Conservation (phyloP, 2,113 vertebrate species). For the Vanacampus margaritifer region DNA sequence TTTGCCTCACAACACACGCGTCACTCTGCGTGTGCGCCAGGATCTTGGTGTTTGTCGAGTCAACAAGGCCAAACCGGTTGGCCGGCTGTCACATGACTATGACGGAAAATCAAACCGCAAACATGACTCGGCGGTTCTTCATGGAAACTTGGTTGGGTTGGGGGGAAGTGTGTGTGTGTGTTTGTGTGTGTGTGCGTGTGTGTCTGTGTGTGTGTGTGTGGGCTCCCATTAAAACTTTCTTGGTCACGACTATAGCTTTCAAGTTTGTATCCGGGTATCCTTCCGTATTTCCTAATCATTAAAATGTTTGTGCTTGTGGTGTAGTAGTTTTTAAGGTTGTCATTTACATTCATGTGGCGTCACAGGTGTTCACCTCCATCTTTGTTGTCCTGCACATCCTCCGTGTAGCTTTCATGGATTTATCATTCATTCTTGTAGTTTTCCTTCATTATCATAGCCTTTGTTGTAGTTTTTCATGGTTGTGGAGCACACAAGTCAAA, state of each 20-base stretch:
- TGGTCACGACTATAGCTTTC: no score
- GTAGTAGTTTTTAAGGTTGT: no score
- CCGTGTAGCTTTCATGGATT: no score
- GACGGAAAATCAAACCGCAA: constrained; percentile 15
- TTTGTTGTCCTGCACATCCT: neutral
- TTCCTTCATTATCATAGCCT: neutral
- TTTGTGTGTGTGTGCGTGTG: neutral
- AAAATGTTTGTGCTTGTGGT: no score
- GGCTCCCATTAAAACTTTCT: neutral
- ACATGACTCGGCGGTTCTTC: neutral
- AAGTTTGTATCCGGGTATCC: no score
- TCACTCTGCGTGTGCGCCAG: neutral
- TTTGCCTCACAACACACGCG: no score
- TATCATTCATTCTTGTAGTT: no score
- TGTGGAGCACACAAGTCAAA: neutral
- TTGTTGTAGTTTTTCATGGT: neutral
- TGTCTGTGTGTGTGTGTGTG: neutral
- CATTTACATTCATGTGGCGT: no score
- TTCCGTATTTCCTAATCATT: no score
- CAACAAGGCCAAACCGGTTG: constrained; percentile 48
- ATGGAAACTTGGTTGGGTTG: neutral
- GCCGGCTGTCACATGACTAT: constrained; percentile 21
- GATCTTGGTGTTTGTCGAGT: constrained; percentile 20
- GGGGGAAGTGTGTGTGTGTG: neutral
- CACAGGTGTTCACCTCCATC: neutral